A percentile compares a stretch with the other conserved stretches of the same genome.
Evolutionary conservation across 2,797 vertebrate species (phyloP).

Genomic region (Diglossa cyanea): DNA sequence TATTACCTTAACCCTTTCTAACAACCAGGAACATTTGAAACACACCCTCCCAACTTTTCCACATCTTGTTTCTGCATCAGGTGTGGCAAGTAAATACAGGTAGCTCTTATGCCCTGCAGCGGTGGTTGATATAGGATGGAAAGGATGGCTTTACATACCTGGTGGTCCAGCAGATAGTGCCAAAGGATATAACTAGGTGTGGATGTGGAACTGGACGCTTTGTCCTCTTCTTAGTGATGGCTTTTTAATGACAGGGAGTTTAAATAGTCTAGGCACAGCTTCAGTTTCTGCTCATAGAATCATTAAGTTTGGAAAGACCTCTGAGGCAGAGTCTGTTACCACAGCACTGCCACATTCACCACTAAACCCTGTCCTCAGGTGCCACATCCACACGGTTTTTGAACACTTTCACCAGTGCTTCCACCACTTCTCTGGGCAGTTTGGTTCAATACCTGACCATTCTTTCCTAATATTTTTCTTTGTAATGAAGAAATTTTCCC

Average conservation of each 20-base stretch:
- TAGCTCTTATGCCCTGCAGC: background rate
- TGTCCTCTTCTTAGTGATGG: background rate
- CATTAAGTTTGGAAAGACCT: rapidly evolving
- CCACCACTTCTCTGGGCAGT: background rate
- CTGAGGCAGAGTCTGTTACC: background rate
- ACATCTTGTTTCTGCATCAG: background rate
- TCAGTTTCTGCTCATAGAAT: background rate
- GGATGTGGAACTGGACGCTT: background rate
- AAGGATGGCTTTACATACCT: background rate
- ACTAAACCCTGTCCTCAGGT: background rate
- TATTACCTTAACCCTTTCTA: background rate
- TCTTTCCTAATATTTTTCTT: background rate
- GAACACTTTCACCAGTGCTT: background rate
- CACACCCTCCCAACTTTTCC: background rate
- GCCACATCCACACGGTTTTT: rapidly evolving
- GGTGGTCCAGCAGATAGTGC: background rate
- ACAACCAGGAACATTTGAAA: background rate
- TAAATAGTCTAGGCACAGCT: background rate
- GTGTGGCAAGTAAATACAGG: background rate
- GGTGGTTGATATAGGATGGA: rapidly evolving
- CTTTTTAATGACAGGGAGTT: background rate
- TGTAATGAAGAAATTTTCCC: background rate
- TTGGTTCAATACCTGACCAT: background rate
- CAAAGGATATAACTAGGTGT: background rate
- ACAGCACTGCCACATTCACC: background rate